Evolutionary conservation across 2,888 invertebrate species (phyloP).

Genomic region (Melanophora roralis): DNA sequence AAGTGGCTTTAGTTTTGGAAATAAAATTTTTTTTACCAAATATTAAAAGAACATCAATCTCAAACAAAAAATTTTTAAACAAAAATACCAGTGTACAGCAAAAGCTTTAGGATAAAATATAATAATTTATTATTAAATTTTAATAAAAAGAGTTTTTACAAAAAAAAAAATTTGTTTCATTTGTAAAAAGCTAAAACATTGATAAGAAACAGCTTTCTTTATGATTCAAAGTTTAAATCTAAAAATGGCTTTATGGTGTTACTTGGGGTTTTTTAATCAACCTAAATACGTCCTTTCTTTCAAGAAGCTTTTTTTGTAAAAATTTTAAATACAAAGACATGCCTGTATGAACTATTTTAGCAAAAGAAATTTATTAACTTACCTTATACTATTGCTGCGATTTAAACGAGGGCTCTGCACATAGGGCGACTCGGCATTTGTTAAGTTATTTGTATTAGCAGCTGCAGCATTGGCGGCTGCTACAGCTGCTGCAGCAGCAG

Average conservation of each 20-base stretch:
- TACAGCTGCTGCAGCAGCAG: constrained; percentile 61
- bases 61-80: too few relatives aligned
- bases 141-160: too few relatives aligned
- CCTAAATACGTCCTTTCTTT: constrained; percentile 96
- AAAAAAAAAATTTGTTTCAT: too few relatives aligned
- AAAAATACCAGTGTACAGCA: too few relatives aligned
- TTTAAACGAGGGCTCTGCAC: constrained; percentile 84
- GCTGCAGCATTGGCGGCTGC: constrained; percentile 62
- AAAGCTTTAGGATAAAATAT: too few relatives aligned
- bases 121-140: too few relatives aligned
- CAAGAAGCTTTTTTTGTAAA: constrained; percentile 83
- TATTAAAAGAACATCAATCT: too few relatives aligned
- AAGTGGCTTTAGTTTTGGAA: too few relatives aligned
- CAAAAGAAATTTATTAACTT: constrained; percentile 69
- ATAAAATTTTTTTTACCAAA: background rate
- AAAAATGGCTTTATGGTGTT: too few relatives aligned
- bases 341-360: background rate
- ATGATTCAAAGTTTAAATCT: too few relatives aligned
- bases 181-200: too few relatives aligned
- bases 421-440: constrained; percentile 74
- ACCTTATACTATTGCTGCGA: constrained; percentile 96
- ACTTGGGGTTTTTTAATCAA: constrained; percentile 76
- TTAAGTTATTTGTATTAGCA: constrained; percentile 63
- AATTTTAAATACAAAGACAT: background rate
- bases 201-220: too few relatives aligned